Evolutionary conservation across 2,797 vertebrate species (phyloP).

Genomic region (Coregonus suidteri): DNA sequence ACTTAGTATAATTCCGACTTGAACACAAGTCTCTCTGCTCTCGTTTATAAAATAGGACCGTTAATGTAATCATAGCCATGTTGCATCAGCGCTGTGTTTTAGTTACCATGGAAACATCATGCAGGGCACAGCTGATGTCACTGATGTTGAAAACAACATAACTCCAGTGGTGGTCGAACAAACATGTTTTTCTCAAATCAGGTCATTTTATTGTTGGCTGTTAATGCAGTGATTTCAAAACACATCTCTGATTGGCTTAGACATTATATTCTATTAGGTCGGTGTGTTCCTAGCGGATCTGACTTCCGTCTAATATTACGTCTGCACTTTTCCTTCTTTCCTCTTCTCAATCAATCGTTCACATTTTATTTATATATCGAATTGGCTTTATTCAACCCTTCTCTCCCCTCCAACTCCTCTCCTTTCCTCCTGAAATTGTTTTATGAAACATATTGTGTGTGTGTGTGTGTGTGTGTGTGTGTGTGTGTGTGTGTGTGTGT

Average conservation of each 20-base stretch:
- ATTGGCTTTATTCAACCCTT: neutral
- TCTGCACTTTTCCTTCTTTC: too few species aligned
- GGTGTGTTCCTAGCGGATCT: neutral
- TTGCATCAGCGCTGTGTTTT: slow-evolving; percentile 37
- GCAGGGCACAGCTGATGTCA: slow-evolving; percentile 32
- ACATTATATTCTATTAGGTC: neutral
- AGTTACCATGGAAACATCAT: slow-evolving; percentile 47
- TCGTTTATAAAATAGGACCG: slow-evolving; percentile 35
- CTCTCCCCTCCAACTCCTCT: neutral
- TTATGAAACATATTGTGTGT: too few species aligned
- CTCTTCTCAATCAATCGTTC: neutral
- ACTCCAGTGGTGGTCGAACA: slow-evolving; percentile 2
- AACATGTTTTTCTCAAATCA: neutral
- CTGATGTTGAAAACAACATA: slow-evolving; percentile 26
- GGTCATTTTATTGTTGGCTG: neutral
- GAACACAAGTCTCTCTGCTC: slow-evolving; percentile 13
- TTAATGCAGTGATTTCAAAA: neutral
- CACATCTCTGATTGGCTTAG: neutral
- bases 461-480: neutral
- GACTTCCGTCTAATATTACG: neutral
- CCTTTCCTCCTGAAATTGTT: neutral
- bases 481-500: neutral
- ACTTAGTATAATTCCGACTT: neutral
- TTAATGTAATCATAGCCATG: slow-evolving; percentile 32
- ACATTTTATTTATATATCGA: neutral